phyloP scores from a whole-genome alignment of 2,888 invertebrate species.

The Melanostoma mellinum region DNA sequence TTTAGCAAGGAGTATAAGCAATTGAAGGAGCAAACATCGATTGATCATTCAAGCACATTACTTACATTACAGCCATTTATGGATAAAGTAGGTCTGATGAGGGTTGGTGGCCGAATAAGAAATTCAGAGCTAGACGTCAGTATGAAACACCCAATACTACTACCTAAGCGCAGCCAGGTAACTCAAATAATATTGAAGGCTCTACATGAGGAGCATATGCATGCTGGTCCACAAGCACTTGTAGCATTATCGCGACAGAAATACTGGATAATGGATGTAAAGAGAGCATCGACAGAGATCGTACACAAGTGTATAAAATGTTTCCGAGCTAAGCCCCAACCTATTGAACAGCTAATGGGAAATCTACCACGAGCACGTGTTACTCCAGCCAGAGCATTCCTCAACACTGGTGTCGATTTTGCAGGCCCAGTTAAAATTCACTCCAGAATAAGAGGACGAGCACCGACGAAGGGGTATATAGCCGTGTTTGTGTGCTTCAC shows the following conservation, averaged over 20 bases:
- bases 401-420: constrained; percentile 30
- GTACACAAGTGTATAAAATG: constrained; percentile 22
- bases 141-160: constrained; percentile 1
- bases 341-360: constrained; percentile 22
- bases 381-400: constrained; percentile 10
- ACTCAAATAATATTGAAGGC: not conserved
- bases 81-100: not conserved
- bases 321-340: not conserved
- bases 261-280: constrained; percentile 3
- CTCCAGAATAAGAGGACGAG: constrained; percentile 15
- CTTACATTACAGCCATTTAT: not conserved
- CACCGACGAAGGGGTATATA: constrained; percentile 35
- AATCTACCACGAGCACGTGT: constrained; percentile 17
- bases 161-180: not conserved
- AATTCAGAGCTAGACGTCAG: constrained; percentile 1
- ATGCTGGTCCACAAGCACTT: constrained; percentile 7
- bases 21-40: not conserved
- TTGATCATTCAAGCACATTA: constrained; percentile 3
- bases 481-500: constrained; percentile 36
- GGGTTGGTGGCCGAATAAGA: not conserved
- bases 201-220: constrained; percentile 2
- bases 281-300: constrained; percentile 1
- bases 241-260: not conserved
- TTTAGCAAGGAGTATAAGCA: not conserved
- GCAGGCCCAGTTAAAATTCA: constrained; percentile 61